phyloP scores from a whole-genome alignment of 2,888 invertebrate species.

The Thyatira batis region DNA sequence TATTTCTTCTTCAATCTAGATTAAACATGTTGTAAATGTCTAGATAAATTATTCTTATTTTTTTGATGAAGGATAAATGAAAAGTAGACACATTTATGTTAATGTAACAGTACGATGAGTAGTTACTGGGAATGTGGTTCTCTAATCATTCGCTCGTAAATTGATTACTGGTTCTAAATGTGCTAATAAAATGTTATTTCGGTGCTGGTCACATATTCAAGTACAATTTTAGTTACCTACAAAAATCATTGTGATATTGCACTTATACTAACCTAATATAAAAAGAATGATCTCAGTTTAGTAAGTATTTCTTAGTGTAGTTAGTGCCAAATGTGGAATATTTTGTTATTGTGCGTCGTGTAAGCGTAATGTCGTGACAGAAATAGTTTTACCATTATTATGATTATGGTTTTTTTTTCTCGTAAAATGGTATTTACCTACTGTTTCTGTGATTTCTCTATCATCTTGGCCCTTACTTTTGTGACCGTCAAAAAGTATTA shows the following conservation, averaged over 20 bases:
- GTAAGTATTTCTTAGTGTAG: background rate
- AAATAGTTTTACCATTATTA: background rate
- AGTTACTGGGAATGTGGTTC: background rate
- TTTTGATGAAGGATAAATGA: background rate
- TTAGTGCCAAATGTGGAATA: background rate
- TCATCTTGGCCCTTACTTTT: too few relatives aligned
- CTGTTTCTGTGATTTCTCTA: too few relatives aligned
- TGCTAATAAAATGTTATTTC: background rate
- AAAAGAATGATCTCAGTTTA: background rate
- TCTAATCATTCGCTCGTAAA: background rate
- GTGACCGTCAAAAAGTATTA: too few relatives aligned
- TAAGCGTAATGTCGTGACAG: background rate
- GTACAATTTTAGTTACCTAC: slow-evolving; percentile 2
- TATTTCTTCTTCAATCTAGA: background rate
- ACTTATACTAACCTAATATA: background rate
- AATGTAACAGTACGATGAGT: background rate
- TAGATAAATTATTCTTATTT: background rate
- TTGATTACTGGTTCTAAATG: background rate
- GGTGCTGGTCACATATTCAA: background rate
- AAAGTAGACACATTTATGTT: background rate
- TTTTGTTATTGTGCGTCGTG: background rate
- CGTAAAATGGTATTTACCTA: too few relatives aligned
- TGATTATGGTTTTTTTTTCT: background rate
- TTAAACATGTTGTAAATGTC: background rate
- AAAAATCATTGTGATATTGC: slow-evolving; percentile 2